These are phyloP conservation scores for Borostomias antarcticus DNA, from an alignment of 2,797 vertebrate species.

Conservation along the genomic window DNA sequence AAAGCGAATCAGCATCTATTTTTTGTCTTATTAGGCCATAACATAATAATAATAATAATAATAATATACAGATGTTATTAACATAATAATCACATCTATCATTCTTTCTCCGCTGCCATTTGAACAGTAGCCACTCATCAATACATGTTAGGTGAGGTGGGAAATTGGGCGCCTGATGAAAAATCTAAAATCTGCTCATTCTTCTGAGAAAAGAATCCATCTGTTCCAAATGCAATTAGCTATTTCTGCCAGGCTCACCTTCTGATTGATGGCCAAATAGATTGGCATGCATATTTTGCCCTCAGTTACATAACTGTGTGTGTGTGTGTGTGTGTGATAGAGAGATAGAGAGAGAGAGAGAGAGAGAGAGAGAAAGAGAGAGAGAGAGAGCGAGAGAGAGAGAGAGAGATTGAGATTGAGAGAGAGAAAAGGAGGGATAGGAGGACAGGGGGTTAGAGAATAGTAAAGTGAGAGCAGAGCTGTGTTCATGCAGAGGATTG, in stretches of 20 bases:
- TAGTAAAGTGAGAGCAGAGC: not conserved
- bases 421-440: no score
- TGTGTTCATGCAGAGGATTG: not conserved
- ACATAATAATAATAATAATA: no score
- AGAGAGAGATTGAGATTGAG: not conserved
- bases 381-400: not conserved
- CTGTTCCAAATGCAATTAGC: constrained; percentile 40
- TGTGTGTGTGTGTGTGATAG: not conserved
- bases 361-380: no score
- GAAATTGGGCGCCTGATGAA: constrained; percentile 52
- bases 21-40: no score
- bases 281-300: constrained; percentile 24
- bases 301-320: no score
- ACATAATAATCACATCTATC: no score
- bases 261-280: constrained; percentile 46
- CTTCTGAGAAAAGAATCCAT: constrained; percentile 28
- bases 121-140: constrained; percentile 27
- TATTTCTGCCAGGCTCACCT: constrained; percentile 16
- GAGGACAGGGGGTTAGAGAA: not conserved
- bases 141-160: constrained; percentile 27
- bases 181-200: constrained; percentile 47
- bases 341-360: not conserved
- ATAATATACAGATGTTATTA: no score
- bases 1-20: no score
- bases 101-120: constrained; percentile 36